phyloP scores from a whole-genome alignment of 2,888 invertebrate genomes.

The Neocrepidodera transversa region DNA sequence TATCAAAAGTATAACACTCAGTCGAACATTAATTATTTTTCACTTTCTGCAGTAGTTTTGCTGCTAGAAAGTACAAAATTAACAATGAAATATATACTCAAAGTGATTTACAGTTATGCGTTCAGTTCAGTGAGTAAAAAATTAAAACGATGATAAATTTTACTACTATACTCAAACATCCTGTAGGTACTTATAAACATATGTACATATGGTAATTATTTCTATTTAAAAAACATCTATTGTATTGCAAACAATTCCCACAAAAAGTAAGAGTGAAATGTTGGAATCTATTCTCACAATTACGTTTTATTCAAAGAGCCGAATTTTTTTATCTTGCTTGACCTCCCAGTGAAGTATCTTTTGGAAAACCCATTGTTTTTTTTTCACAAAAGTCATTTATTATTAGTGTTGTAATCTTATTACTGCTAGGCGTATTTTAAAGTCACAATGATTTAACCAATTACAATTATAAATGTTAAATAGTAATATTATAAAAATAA shows the following conservation, averaged over 20 bases:
- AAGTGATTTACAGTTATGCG: too few relatives aligned
- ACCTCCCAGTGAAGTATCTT: constrained; percentile 1
- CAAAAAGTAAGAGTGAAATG: constrained; percentile 12
- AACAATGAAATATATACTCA: too few relatives aligned
- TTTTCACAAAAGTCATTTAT: too few relatives aligned
- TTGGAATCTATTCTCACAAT: constrained; percentile 8
- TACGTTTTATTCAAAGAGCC: background rate
- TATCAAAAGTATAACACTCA: too few relatives aligned
- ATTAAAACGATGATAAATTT: background rate
- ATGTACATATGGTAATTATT: constrained; percentile 6
- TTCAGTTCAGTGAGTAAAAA: background rate
- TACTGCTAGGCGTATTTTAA: background rate
- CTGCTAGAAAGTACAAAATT: too few relatives aligned
- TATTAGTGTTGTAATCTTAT: background rate
- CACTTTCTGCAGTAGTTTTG: too few relatives aligned
- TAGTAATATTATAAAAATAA: too few relatives aligned
- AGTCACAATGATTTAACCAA: too few relatives aligned
- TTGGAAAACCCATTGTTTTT: background rate
- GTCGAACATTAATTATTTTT: too few relatives aligned
- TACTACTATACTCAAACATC: constrained; percentile 3
- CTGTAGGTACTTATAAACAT: background rate
- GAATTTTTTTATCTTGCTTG: background rate
- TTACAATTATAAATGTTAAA: too few relatives aligned
- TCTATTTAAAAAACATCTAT: constrained; percentile 3
- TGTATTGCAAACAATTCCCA: constrained; percentile 6